phyloP scores from a whole-genome alignment of 2,113 vertebrate genomes.

The Danionella cerebrum region DNA sequence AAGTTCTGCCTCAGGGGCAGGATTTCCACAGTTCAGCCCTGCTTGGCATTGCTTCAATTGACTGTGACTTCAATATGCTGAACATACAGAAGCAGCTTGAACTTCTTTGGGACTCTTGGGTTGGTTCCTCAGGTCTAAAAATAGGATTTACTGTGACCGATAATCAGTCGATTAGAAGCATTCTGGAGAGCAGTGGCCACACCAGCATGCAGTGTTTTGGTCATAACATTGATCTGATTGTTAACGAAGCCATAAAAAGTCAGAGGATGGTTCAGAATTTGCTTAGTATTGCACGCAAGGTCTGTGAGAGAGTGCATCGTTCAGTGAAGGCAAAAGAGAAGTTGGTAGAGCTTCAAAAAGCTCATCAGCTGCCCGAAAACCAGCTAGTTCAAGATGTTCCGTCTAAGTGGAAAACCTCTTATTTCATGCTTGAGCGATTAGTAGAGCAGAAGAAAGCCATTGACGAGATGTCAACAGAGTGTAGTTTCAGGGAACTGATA shows the following conservation, averaged over 20 bases:
- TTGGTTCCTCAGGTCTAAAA: conserved; percentile 82
- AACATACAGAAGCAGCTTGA: conserved; percentile 90
- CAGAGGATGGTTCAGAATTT: conserved; percentile 95
- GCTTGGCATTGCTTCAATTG: conserved; percentile 82
- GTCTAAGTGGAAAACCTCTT: conserved; percentile 87
- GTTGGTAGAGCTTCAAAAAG: conserved; percentile 76
- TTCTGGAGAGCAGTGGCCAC: conserved; percentile 78
- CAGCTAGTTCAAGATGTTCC: conserved; percentile 87
- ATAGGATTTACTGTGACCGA: conserved; percentile 89
- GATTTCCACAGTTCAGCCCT: conserved; percentile 91
- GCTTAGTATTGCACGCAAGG: conserved; percentile 87
- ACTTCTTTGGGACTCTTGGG: conserved; percentile 92
- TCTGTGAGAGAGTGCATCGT: conserved; percentile 88
- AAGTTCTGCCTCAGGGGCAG: conserved; percentile 76
- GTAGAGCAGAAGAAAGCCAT: conserved; percentile 90
- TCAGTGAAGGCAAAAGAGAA: conserved; percentile 83
- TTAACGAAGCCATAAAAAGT: conserved; percentile 93
- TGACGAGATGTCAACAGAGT: conserved; percentile 85
- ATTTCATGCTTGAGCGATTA: conserved; percentile 90
- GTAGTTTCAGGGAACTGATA: conserved; percentile 89
- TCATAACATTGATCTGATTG: conserved; percentile 84
- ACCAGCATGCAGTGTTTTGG: conserved; percentile 86
- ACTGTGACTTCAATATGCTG: conserved; percentile 80
- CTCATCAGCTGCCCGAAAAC: conserved; percentile 80
- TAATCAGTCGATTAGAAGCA: conserved; percentile 74